Conservation (phyloP, 2,797 vertebrate species). For the Mormyrops attenuatus region DNA sequence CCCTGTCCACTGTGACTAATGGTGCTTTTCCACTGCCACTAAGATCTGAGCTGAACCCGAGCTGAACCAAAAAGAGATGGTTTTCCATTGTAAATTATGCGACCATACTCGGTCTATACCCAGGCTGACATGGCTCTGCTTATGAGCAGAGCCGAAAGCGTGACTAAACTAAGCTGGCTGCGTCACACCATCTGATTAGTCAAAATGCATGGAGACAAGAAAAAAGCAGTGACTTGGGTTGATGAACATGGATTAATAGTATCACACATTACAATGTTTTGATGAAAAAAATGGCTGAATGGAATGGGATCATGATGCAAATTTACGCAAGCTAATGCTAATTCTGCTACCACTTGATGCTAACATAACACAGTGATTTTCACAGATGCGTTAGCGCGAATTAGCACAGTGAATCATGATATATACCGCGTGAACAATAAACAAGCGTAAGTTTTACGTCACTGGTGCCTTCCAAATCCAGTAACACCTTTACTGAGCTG, state of each 20-base stretch:
- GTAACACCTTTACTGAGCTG: not conserved
- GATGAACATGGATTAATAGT: not conserved
- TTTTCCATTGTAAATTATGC: not conserved
- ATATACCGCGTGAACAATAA: not conserved
- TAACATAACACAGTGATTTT: not conserved
- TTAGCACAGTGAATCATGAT: not conserved
- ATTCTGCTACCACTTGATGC: too few species aligned
- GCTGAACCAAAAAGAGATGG: not conserved
- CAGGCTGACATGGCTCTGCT: not conserved
- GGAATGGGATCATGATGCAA: not conserved
- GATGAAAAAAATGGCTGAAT: not conserved
- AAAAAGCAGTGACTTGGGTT: not conserved
- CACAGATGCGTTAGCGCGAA: not conserved
- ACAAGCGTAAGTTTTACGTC: not conserved
- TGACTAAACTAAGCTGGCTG: not conserved
- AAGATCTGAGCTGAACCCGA: not conserved
- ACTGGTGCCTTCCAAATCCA: not conserved
- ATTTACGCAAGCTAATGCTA: too few species aligned
- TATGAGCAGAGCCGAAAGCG: not conserved
- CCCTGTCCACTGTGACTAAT: not conserved
- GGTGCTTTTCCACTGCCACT: not conserved
- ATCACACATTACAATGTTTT: not conserved
- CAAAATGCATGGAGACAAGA: not conserved
- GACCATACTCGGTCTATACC: not conserved
- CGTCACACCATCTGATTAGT: not conserved